Conservation (phyloP, 2,797 vertebrate genomes). For the Tokudaia tokunoshimensis region DNA sequence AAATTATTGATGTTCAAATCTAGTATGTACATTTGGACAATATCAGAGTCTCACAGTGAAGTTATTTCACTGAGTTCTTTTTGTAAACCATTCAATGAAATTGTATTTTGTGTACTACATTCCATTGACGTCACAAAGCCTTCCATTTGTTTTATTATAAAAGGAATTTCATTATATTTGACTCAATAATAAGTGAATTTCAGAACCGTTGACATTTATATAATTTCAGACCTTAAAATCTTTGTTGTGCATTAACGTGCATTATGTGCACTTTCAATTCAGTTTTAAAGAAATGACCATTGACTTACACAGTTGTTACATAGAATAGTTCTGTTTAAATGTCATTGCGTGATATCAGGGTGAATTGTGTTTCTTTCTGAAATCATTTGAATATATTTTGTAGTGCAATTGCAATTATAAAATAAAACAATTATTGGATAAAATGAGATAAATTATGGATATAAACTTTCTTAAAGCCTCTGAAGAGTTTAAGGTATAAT, state of each 20-base stretch:
- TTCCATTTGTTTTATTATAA: conserved; percentile 56
- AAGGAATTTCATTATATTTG: conserved; percentile 66
- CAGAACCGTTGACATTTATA: conserved; percentile 78
- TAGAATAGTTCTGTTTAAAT: conserved; percentile 62
- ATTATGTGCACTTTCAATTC: conserved; percentile 62
- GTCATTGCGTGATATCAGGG: conserved; percentile 46
- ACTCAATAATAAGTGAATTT: conserved; percentile 65
- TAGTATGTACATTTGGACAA: conserved; percentile 15
- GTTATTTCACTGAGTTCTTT: conserved; percentile 64
- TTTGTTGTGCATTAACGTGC: conserved; percentile 69
- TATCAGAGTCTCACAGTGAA: conserved; percentile 46
- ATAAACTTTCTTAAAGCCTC: conserved; percentile 50
- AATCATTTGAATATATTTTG: conserved; percentile 64
- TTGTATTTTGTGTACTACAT: conserved; percentile 52
- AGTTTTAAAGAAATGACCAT: conserved; percentile 62
- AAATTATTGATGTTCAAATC: conserved; percentile 52
- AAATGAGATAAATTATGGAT: conserved; percentile 50
- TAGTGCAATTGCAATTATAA: conserved; percentile 41
- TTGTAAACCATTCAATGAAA: conserved; percentile 64
- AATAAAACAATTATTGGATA: conserved; percentile 51
- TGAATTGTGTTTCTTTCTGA: conserved; percentile 22
- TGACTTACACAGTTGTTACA: conserved; percentile 64
- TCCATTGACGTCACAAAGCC: conserved; percentile 54
- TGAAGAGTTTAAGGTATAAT: background rate
- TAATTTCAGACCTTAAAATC: conserved; percentile 72